phyloP scores from a whole-genome alignment of 2,113 vertebrate genomes.

The Himantopus leucocephalus region DNA sequence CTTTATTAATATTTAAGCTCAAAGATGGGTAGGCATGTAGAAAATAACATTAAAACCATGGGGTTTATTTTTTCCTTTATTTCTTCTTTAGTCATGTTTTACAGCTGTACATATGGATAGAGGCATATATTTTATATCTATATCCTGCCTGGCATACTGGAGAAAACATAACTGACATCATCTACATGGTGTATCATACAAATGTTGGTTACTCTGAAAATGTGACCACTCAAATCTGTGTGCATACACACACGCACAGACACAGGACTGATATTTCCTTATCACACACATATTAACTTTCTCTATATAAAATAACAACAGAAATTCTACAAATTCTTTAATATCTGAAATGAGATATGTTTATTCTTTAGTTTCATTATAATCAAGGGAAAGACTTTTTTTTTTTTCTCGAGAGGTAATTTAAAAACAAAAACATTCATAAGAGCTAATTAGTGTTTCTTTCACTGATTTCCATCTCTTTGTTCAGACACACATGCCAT shows the following conservation, averaged over 20 bases:
- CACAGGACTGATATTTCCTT: neutral
- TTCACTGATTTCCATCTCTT: neutral
- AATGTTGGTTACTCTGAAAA: neutral
- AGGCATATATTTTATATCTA: neutral
- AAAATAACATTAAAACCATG: neutral
- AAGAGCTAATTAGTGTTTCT: neutral
- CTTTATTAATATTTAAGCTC: slow-evolving; percentile 41
- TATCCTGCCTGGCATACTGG: neutral
- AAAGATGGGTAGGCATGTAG: neutral
- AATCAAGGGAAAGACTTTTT: neutral
- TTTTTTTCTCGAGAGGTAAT: neutral
- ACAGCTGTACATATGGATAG: neutral
- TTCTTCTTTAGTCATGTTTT: neutral
- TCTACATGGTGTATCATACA: neutral
- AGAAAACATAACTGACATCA: neutral
- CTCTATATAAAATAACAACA: neutral
- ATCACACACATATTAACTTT: neutral
- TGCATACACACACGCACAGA: neutral
- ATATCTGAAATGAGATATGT: neutral
- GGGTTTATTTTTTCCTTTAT: neutral
- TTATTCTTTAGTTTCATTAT: neutral
- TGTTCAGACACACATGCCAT: neutral
- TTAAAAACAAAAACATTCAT: neutral
- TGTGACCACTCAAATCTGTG: neutral
- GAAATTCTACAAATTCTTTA: neutral